Evolutionary conservation across 2,888 invertebrate genomes (phyloP), one percentile per base, ranked within the genome.

Genomic region (Abrostola tripartita): DNA sequence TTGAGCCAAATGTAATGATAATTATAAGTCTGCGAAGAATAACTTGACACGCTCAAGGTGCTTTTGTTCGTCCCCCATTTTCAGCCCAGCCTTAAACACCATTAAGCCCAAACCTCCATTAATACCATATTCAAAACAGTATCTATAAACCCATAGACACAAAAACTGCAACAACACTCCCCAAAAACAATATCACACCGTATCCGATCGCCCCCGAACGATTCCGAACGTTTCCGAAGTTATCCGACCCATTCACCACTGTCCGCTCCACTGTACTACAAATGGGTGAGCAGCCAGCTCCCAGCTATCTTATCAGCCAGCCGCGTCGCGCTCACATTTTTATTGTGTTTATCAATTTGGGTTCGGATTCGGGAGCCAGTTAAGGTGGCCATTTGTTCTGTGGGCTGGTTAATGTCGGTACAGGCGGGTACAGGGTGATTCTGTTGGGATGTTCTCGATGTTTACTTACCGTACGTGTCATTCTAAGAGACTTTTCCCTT

Each of bases 341-440:
- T 76, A 71, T 61, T 57, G 61, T 60, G 61, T 54, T 68, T 66
- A 75, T 75, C 66, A 69, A 69, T 75, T 50, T 57, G 47, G 51
- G 38, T 53, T 5, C 44, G 61, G 36, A 7, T 11, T n/a, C 38
- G 37, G 42, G n/a, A 47, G 24, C 49, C 14, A 35, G 51, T 42
- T 35, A 35, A 7, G 37, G 38, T 37, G 14, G 36, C 38, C 44
- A 47, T 47, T 47, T 47, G 44, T 47, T 47, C 14, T 9, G 24
- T 8, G 7, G 6, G 44, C 14, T 47, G 24, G 44, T 12, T 24
- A 24, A 24, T 24, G 24, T 24, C 24, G 24, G 24, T 24, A n/a
- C n/a, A n/a, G 24, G 24, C 24, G 24, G 24, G 24, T 24, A 24
- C 1, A 24, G 41, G 9, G 44, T 4, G 44, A 9, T 47, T 8